Percentiles rank a stretch among this genome's conserved stretches.
phyloP scores from a whole-genome alignment of 2,888 invertebrate species.

The Cerastis leucographa region DNA sequence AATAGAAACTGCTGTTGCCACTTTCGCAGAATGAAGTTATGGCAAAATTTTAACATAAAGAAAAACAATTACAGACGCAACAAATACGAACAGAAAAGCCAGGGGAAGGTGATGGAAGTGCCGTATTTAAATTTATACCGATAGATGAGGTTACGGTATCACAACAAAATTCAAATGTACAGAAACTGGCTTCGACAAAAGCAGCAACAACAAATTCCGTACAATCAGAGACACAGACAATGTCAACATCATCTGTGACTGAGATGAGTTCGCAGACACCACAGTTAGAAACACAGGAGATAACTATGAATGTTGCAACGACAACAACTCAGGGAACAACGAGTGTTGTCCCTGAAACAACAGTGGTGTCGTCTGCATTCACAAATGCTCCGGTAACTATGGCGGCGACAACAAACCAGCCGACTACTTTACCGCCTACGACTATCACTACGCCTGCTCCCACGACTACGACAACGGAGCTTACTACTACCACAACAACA shows the following conservation, averaged over 20 bases:
- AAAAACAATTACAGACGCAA: conserved; percentile 87
- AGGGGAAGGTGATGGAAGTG: conserved; percentile 80
- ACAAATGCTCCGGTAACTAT: conserved; percentile 67
- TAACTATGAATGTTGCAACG: conserved; percentile 70
- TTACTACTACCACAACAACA: conserved; percentile 59
- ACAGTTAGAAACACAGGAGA: conserved; percentile 75
- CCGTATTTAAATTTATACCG: conserved; percentile 88
- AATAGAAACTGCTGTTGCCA: conserved; percentile 36
- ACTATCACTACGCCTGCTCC: conserved; percentile 63
- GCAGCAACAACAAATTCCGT: conserved; percentile 74
- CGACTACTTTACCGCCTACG: conserved; percentile 65
- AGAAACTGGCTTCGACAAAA: conserved; percentile 84
- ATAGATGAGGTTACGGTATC: conserved; percentile 85
- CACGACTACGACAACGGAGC: conserved; percentile 66
- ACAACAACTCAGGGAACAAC: conserved; percentile 70
- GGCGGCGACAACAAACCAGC: conserved; percentile 70
- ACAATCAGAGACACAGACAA: conserved; percentile 75
- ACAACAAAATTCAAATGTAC: conserved; percentile 85
- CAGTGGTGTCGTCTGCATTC: conserved; percentile 63
- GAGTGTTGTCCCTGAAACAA: conserved; percentile 60
- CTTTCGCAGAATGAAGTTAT: conserved; percentile 14
- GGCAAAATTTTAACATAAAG: conserved; percentile 60
- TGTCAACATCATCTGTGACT: conserved; percentile 74
- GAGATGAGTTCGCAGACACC: conserved; percentile 82
- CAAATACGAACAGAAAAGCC: conserved; percentile 89